Evolutionary conservation across 1,140 invertebrate species (phyloP).

Genomic region (Zelostemma sp.): DNA sequence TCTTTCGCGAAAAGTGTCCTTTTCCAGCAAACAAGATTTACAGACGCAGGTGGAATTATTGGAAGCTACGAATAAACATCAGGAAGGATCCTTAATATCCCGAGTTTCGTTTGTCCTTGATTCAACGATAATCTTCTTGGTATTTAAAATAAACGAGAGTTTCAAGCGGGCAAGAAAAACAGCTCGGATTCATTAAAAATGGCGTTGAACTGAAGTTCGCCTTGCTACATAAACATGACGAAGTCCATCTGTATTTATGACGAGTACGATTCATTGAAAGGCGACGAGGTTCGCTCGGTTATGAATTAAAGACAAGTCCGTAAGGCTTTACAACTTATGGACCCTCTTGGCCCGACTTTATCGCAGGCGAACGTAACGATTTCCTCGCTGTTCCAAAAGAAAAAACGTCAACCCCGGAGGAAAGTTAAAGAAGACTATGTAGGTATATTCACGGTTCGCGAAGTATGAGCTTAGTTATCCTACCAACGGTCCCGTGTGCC

Average conservation of each 20-base stretch:
- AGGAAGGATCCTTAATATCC: no score
- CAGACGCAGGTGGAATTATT: conserved; percentile 17
- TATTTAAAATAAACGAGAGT: no score
- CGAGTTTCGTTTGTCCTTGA: no score
- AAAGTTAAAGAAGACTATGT: conserved; percentile 8
- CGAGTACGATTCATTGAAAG: neutral
- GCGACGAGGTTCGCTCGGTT: conserved; percentile 48
- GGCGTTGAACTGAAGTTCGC: neutral
- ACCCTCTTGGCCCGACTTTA: no score
- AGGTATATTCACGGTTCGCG: neutral
- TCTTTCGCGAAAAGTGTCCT: conserved; percentile 8
- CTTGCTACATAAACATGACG: neutral
- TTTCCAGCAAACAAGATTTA: conserved; percentile 18
- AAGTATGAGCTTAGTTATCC: conserved; percentile 25
- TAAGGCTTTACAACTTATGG: no score
- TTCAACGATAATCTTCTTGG: no score
- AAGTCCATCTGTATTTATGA: conserved; percentile 1
- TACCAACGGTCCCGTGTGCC: conserved; percentile 16
- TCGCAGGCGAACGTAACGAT: neutral
- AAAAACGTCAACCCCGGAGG: neutral
- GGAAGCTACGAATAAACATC: no score
- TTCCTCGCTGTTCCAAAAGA: neutral
- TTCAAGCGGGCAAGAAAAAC: no score
- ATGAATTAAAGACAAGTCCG: conserved; percentile 52
- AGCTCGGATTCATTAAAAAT: conserved; percentile 1